Base-by-base conservation (phyloP, 2,888 invertebrate species). In the Drosophila longiperda region DNA sequence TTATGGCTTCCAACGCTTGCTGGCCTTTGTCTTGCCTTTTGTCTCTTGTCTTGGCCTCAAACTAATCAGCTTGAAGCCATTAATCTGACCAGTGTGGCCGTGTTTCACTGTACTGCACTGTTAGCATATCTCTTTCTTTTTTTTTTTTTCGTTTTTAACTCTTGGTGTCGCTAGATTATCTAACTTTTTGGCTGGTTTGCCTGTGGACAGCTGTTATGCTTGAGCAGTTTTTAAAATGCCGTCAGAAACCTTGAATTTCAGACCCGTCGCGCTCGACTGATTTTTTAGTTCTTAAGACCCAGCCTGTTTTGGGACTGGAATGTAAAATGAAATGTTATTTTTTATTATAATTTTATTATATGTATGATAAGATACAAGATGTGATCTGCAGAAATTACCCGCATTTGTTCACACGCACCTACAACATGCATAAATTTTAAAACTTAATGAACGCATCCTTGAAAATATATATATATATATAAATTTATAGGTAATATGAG, bases 51-150 rank as follows among this genome's bases (percentile, higher is more conserved):
- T 73, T 83, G 89, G 90, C 89, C 89, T 77, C 72, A 82, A 87
- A 89, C 89, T 90, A 87, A 87, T 90, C 90, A 89, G 89, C 87
- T 88, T 70, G 74, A 62, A 82, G 89, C 90, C 90, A 90, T 87
- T 90, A 87, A 90, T 87, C 89, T 87, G 83, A 55, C 75, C 73
- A 69, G 62, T 75, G 75, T 73, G 73, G 61, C 78, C 73, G 53
- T 69, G 67, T 71, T 67, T 34, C 15, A 53, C 45, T 57, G 9
- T 57, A 45, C 26, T 65, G 73, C 73, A 63, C 20, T 53, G 23
- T 33, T 23, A 63, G 48, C 63, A 20, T 80, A 62, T 77, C 58
- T 73, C 1, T 5, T 8, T 42, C n/a, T 2, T 42, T 15, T 42
- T n/a, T 40, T n/a, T 8, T 9, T 15, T 36, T 36, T 36, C 23